A percentile compares a stretch with the other conserved stretches of the same genome.
phyloP scores from a whole-genome alignment of 2,113 vertebrate species.

The Crocuta crocuta region DNA sequence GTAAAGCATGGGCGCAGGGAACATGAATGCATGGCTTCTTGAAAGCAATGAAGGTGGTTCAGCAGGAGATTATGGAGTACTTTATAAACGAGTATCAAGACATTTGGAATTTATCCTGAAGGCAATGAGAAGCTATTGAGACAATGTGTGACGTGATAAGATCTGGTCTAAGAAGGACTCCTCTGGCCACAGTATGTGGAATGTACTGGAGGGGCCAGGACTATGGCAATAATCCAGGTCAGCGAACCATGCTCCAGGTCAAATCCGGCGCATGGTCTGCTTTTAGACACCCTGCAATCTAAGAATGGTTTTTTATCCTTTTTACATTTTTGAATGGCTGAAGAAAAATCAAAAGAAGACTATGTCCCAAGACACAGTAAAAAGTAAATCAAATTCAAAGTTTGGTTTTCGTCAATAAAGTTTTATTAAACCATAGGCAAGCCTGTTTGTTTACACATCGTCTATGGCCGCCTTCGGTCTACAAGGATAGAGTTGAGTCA shows the following conservation, averaged over 20 bases:
- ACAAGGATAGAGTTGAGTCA: not conserved
- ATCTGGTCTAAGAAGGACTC: not conserved
- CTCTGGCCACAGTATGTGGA: not conserved
- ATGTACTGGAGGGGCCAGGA: not conserved
- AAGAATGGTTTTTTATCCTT: not conserved
- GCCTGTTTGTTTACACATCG: not conserved
- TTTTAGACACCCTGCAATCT: not conserved
- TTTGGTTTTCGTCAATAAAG: not conserved
- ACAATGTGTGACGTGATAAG: not conserved
- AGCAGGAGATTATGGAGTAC: not conserved
- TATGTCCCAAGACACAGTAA: not conserved
- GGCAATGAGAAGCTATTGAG: not conserved
- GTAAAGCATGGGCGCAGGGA: not conserved
- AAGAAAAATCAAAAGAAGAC: not conserved
- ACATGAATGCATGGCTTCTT: not conserved
- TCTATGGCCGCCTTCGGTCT: not conserved
- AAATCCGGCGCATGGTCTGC: not conserved
- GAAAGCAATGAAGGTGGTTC: not conserved
- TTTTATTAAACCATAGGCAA: not conserved
- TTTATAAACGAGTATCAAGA: not conserved
- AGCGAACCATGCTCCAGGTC: not conserved
- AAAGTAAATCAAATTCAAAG: conserved; percentile 5
- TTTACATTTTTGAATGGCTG: not conserved
- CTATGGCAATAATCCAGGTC: not conserved
- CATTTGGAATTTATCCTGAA: not conserved